These are phyloP conservation scores for Dromiciops gliroides DNA, from an alignment of 2,113 vertebrate species.

Conservation along the genomic window DNA sequence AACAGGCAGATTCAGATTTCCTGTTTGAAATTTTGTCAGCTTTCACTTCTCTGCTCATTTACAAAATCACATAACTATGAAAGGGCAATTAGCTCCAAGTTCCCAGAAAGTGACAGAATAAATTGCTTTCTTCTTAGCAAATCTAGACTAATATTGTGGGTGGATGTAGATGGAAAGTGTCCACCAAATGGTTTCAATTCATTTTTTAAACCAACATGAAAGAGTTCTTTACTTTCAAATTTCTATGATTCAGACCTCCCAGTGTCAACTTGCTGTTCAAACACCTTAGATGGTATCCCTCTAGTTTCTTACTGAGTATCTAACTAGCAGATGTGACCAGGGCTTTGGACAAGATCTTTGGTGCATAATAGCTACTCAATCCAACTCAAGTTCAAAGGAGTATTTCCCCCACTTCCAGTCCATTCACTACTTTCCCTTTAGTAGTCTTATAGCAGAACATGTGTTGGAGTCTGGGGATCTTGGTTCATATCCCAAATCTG, in stretches of 20 bases:
- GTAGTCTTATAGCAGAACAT: background rate
- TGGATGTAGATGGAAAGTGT: conserved; percentile 61
- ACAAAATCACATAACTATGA: conserved; percentile 79
- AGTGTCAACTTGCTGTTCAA: conserved; percentile 5
- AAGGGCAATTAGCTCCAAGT: conserved; percentile 78
- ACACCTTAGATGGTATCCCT: background rate
- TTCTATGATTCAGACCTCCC: conserved; percentile 35
- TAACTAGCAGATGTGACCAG: conserved; percentile 30
- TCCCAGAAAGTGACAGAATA: conserved; percentile 77
- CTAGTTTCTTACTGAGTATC: background rate
- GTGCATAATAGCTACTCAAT: background rate
- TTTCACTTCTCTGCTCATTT: conserved; percentile 79
- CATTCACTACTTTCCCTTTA: background rate
- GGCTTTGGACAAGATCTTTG: conserved; percentile 23
- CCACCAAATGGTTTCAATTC: conserved; percentile 60
- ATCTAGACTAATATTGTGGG: conserved; percentile 72
- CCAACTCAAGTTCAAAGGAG: background rate
- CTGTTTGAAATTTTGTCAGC: conserved; percentile 79
- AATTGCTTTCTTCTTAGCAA: conserved; percentile 78
- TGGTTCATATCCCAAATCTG: background rate
- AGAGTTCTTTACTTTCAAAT: conserved; percentile 47
- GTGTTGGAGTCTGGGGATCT: background rate
- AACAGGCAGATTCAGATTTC: conserved; percentile 78
- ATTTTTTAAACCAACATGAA: conserved; percentile 66
- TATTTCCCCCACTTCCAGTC: background rate